phyloP scores from a whole-genome alignment of 1,140 invertebrate species.

The Dryas iulia region DNA sequence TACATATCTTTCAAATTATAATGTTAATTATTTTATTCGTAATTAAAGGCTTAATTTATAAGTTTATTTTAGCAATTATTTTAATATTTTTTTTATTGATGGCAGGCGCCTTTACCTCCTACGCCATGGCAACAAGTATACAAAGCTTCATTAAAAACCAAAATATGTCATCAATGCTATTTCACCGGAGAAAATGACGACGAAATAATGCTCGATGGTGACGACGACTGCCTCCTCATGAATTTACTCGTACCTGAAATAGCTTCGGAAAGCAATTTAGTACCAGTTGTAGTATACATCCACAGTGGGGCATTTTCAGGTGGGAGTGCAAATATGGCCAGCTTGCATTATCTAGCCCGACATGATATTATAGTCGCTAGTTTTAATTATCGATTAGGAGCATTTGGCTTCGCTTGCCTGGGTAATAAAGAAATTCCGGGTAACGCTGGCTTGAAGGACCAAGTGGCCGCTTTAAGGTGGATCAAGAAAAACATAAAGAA shows the following conservation, averaged over 20 bases:
- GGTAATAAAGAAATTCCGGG: conserved; percentile 81
- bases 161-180: conserved; percentile 59
- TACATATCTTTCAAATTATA: no score
- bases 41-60: no score
- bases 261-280: conserved; percentile 53
- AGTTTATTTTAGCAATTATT: background rate
- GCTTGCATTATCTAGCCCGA: conserved; percentile 52
- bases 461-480: conserved; percentile 77
- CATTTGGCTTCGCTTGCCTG: conserved; percentile 81
- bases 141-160: conserved; percentile 39
- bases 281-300: conserved; percentile 67
- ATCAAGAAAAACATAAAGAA: conserved; percentile 82
- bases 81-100: conserved; percentile 28
- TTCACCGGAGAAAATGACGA: conserved; percentile 49
- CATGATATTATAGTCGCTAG: conserved; percentile 60
- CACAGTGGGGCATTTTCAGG: conserved; percentile 70
- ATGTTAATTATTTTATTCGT: no score
- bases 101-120: conserved; percentile 62
- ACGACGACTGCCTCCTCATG: conserved; percentile 61
- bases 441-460: conserved; percentile 84
- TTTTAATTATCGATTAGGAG: conserved; percentile 69
- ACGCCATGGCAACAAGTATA: conserved; percentile 50
- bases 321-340: conserved; percentile 64
- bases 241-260: conserved; percentile 56
- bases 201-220: conserved; percentile 48